Percentiles rank a stretch among this genome's conserved stretches.
These are phyloP conservation scores for Parnassius smintheus DNA, from an alignment of 2,888 invertebrate species.

Conservation along the genomic window DNA sequence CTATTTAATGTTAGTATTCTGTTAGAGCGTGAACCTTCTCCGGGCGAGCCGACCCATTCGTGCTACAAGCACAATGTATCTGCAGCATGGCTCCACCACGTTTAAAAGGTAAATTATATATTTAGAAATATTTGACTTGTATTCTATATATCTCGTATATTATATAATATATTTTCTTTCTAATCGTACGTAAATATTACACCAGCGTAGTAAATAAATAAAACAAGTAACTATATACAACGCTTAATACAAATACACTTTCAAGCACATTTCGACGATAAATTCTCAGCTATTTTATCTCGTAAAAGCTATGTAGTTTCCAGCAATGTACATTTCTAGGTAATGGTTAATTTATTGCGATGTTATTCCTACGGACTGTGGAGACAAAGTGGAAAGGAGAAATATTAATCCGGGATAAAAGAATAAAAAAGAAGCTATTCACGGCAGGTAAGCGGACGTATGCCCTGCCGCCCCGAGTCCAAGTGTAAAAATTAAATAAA, in stretches of 20 bases:
- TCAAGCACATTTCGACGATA: background rate
- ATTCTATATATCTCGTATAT: too few relatives aligned
- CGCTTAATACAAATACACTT: background rate
- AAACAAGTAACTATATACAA: too few relatives aligned
- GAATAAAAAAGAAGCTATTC: conserved; percentile 27
- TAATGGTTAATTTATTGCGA: conserved; percentile 35
- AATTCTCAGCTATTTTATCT: conserved; percentile 27
- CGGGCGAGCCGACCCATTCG: too few relatives aligned
- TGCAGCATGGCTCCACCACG: too few relatives aligned
- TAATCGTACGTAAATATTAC: too few relatives aligned
- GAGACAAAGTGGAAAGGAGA: conserved; percentile 28
- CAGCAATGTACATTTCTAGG: conserved; percentile 33
- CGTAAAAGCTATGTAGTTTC: conserved; percentile 15
- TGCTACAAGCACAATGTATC: too few relatives aligned
- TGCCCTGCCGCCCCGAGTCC: background rate
- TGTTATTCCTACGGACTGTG: conserved; percentile 41
- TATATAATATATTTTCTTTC: too few relatives aligned
- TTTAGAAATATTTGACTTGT: too few relatives aligned
- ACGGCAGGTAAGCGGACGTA: conserved; percentile 19
- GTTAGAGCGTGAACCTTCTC: too few relatives aligned
- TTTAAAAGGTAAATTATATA: too few relatives aligned
- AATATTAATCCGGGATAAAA: conserved; percentile 30
- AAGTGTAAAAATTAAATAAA: conserved; percentile 20
- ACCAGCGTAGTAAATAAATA: too few relatives aligned
- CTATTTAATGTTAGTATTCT: too few relatives aligned